Evolutionary conservation across 2,797 vertebrate species (phyloP).

Genomic region (Liasis olivaceus): DNA sequence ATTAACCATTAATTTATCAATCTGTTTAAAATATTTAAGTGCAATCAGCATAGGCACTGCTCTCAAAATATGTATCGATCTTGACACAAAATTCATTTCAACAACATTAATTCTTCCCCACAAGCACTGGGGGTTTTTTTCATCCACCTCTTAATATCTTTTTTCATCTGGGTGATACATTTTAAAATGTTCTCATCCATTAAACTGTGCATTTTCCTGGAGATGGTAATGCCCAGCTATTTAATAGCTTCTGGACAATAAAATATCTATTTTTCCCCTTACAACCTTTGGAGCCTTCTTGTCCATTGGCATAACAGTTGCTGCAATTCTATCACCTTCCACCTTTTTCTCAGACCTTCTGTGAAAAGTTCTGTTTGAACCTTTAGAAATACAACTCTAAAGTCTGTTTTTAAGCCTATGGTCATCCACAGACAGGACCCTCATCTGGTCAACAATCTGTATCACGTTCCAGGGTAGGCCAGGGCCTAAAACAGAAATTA

Average conservation of each 20-base stretch:
- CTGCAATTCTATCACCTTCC: not conserved
- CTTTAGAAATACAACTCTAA: not conserved
- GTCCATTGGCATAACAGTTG: not conserved
- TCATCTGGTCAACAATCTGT: slow-evolving; percentile 39
- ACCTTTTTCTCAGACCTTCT: not conserved
- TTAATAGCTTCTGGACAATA: not conserved
- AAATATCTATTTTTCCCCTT: not conserved
- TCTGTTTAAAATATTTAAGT: not conserved
- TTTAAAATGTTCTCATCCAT: not conserved
- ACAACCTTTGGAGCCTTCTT: not conserved
- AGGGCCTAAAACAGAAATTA: slow-evolving; percentile 68
- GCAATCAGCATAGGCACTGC: not conserved
- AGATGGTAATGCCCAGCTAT: not conserved
- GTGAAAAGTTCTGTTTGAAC: not conserved
- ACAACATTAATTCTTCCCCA: not conserved
- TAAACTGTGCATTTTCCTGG: not conserved
- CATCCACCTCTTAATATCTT: not conserved
- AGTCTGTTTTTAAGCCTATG: slow-evolving; percentile 33
- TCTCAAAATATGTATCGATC: not conserved
- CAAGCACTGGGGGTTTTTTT: not conserved
- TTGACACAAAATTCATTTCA: not conserved
- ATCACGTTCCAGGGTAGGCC: slow-evolving; percentile 52
- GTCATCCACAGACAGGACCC: slow-evolving; percentile 39
- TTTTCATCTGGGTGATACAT: not conserved
- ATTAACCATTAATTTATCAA: not conserved